Percentiles rank a stretch among this genome's conserved stretches.
phyloP scores from a whole-genome alignment of 2,888 invertebrate genomes.

The Hemistola chrysoprasaria region DNA sequence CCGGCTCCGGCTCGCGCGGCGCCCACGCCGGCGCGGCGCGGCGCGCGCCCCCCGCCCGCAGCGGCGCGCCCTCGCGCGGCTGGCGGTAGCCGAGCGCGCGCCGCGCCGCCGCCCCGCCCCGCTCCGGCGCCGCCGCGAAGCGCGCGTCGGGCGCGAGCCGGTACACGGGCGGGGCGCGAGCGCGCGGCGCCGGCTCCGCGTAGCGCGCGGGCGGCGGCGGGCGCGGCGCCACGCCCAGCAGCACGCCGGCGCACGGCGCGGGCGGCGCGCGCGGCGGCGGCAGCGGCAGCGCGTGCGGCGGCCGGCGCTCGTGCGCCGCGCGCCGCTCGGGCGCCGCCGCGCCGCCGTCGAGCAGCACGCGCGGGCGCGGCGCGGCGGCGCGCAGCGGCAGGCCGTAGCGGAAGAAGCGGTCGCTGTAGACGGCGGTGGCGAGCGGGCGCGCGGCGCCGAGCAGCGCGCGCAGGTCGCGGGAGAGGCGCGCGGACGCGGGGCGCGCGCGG shows the following conservation, averaged over 20 bases:
- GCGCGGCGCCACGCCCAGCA: conserved; percentile 17
- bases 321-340: conserved; percentile 29
- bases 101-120: conserved; percentile 21
- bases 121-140: conserved; percentile 28
- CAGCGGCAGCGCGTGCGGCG: conserved; percentile 54
- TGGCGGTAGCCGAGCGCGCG: conserved; percentile 33
- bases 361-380: conserved; percentile 33
- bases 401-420: conserved; percentile 78
- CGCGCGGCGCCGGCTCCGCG: conserved; percentile 17
- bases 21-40: conserved; percentile 36
- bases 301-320: conserved; percentile 8
- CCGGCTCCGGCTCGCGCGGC: conserved; percentile 18
- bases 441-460: conserved; percentile 48
- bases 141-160: conserved; percentile 21
- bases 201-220: conserved; percentile 14
- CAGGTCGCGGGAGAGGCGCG: conserved; percentile 39
- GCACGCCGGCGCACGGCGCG: conserved; percentile 27
- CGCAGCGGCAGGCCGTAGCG: conserved; percentile 65
- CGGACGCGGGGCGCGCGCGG: conserved; percentile 33
- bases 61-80: conserved; percentile 30
- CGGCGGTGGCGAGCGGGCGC: conserved; percentile 60
- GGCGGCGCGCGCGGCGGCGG: conserved; percentile 24
- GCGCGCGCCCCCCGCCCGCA: conserved; percentile 25
- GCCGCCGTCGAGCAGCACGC: conserved; percentile 33
- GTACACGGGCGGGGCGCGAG: conserved; percentile 23